These are phyloP conservation scores for Tragelaphus eurycerus DNA, from an alignment of 2,797 vertebrate genomes.

Conservation along the genomic window DNA sequence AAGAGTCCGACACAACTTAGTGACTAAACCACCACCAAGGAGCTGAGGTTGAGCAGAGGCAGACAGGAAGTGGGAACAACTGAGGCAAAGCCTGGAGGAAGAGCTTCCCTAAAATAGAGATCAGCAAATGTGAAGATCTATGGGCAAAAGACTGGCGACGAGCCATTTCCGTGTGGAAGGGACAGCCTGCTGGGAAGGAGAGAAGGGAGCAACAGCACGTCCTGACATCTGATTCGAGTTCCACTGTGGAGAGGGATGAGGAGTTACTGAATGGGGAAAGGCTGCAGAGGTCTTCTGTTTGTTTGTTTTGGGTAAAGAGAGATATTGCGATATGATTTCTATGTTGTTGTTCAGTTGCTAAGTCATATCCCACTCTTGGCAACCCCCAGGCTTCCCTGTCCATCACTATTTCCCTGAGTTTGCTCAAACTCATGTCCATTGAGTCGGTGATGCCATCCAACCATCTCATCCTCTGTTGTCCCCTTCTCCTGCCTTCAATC, in stretches of 20 bases:
- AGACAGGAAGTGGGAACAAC: background rate
- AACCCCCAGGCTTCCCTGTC: background rate
- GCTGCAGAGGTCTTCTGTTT: background rate
- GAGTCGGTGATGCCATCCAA: background rate
- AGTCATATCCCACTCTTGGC: background rate
- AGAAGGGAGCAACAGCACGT: accelerated
- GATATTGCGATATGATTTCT: accelerated
- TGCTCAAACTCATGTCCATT: background rate
- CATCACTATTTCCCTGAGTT: background rate
- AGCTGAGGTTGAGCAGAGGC: background rate
- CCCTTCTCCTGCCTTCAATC: background rate
- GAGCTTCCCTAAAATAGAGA: background rate
- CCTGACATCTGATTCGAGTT: background rate
- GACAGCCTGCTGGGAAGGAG: background rate
- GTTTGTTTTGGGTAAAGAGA: background rate
- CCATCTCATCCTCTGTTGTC: background rate
- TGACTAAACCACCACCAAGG: background rate
- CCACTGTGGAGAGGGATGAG: too few relatives aligned
- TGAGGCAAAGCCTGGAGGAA: background rate
- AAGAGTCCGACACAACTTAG: background rate
- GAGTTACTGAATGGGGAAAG: background rate
- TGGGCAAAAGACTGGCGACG: background rate
- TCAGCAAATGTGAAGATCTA: background rate
- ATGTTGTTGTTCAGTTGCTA: background rate
- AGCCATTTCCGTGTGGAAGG: background rate